Conservation (phyloP, 1,140 invertebrate species). For the Drosophila tropicalis region DNA sequence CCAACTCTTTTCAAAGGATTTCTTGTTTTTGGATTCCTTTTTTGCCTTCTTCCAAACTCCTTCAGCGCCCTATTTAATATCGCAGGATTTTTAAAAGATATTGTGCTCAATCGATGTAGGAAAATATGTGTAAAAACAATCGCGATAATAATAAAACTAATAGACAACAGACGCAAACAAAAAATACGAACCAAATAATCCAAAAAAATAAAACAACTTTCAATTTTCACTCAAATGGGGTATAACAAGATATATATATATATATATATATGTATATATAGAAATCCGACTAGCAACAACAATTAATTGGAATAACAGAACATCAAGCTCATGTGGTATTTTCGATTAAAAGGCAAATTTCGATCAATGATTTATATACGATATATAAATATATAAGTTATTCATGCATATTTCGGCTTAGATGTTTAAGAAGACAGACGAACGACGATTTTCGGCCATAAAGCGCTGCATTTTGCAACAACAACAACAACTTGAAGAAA, state of each 20-base stretch:
- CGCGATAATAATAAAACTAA: neutral
- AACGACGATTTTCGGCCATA: slow-evolving; percentile 44
- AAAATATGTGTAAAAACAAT: neutral
- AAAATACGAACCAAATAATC: neutral
- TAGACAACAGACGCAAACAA: neutral
- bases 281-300: slow-evolving; percentile 19
- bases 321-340: slow-evolving; percentile 59
- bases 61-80: too few species aligned
- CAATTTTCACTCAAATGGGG: slow-evolving; percentile 6
- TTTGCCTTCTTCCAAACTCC: too few species aligned
- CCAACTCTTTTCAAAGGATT: too few species aligned
- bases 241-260: slow-evolving; percentile 1
- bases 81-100: too few species aligned
- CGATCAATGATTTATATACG: slow-evolving; percentile 25
- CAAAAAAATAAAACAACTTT: neutral
- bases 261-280: neutral
- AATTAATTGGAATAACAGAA: slow-evolving; percentile 32
- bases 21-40: too few species aligned
- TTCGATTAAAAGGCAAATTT: slow-evolving; percentile 30
- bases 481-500: slow-evolving; percentile 20
- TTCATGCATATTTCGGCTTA: slow-evolving; percentile 62
- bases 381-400: neutral
- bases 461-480: slow-evolving; percentile 52
- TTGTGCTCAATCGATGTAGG: too few species aligned
- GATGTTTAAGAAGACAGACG: slow-evolving; percentile 12